Evolutionary conservation across 2,113 vertebrate genomes (phyloP).

Genomic region (Lasiurus cinereus): DNA sequence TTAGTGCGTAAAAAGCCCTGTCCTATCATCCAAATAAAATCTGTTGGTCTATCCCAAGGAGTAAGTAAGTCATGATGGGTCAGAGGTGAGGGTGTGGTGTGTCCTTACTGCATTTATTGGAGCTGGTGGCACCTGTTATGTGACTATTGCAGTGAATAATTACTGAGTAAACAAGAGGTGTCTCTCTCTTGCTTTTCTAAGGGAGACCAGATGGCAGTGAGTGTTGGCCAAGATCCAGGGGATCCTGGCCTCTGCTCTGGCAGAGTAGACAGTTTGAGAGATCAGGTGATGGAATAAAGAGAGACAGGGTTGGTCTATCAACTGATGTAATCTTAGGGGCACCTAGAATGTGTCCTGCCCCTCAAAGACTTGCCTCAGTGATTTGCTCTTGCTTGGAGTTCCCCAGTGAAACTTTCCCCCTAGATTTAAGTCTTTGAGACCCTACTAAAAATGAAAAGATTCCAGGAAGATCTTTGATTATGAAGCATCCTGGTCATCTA

Average conservation of each 20-base stretch:
- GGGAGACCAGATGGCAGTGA: conserved; percentile 61
- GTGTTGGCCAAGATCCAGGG: conserved; percentile 47
- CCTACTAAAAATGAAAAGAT: conserved; percentile 49
- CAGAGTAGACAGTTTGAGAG: conserved; percentile 39
- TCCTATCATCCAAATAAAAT: conserved; percentile 22
- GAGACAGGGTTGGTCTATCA: conserved; percentile 28
- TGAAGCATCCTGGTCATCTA: background rate
- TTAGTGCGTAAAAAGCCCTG: background rate
- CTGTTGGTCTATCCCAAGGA: conserved; percentile 45
- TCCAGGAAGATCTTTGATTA: conserved; percentile 4
- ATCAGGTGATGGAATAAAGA: conserved; percentile 42
- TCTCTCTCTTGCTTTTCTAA: conserved; percentile 61
- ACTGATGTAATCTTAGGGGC: conserved; percentile 17
- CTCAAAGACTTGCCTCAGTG: background rate
- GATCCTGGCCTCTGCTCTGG: conserved; percentile 47
- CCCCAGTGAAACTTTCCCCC: background rate
- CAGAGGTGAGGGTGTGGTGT: conserved; percentile 53
- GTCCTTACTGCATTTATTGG: background rate
- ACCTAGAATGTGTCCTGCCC: conserved; percentile 25
- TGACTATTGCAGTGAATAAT: conserved; percentile 67
- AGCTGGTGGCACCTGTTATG: conserved; percentile 70
- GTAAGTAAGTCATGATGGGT: conserved; percentile 19
- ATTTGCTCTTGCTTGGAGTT: conserved; percentile 43
- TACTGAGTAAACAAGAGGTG: conserved; percentile 69
- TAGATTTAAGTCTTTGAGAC: conserved; percentile 58